A percentile compares a stretch with the other conserved stretches of the same genome.
Evolutionary conservation across 1,140 invertebrate species (phyloP).

Genomic region (Rhagoletis zephyria): DNA sequence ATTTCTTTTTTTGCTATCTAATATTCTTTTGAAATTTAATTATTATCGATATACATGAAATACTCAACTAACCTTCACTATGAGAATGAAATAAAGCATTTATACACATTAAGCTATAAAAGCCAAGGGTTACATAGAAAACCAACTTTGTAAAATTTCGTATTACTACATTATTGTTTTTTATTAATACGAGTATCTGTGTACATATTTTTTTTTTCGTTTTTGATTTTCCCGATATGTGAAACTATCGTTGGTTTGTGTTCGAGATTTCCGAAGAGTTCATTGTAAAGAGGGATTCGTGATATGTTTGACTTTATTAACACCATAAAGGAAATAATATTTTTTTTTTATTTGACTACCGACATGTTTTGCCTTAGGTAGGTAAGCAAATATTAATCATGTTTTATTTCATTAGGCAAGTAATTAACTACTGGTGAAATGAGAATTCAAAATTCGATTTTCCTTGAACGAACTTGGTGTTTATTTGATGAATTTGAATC

Average conservation of each 20-base stretch:
- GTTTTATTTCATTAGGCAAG: too few relatives aligned
- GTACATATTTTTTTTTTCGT: background rate
- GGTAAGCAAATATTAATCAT: too few relatives aligned
- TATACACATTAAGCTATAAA: background rate
- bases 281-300: constrained; percentile 25
- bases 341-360: background rate
- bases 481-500: too few relatives aligned
- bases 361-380: background rate
- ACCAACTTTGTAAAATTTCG: background rate
- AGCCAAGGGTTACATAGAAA: background rate
- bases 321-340: background rate
- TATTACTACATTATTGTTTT: background rate
- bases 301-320: constrained; percentile 16
- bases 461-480: too few relatives aligned
- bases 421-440: too few relatives aligned
- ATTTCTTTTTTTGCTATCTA: background rate
- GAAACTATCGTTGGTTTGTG: constrained; percentile 43
- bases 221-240: constrained; percentile 15
- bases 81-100: too few relatives aligned
- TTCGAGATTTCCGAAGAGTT: background rate
- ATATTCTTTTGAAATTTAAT: too few relatives aligned
- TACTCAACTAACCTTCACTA: too few relatives aligned
- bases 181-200: background rate
- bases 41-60: too few relatives aligned
- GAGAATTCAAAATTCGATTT: too few relatives aligned